A percentile compares a stretch with the other conserved stretches of the same genome.
phyloP scores from a whole-genome alignment of 2,888 invertebrate species.

The Syritta pipiens region DNA sequence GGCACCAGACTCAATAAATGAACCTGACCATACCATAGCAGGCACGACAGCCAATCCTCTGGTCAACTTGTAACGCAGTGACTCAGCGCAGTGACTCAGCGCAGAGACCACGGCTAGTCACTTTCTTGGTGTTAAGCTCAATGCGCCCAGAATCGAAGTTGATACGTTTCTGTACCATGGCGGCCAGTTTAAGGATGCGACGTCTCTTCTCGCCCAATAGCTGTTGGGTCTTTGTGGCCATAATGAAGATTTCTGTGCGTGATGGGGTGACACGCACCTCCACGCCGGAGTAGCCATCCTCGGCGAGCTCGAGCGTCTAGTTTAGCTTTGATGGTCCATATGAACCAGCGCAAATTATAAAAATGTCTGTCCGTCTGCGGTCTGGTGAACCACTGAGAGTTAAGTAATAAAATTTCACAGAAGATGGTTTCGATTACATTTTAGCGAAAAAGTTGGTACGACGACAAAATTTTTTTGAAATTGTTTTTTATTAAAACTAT shows the following conservation, averaged over 20 bases:
- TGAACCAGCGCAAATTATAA: too few species aligned
- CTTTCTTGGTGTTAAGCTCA: slow-evolving; percentile 99
- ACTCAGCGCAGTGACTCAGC: slow-evolving; percentile 99
- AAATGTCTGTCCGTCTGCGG: too few species aligned
- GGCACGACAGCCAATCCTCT: slow-evolving; percentile 93
- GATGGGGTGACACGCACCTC: slow-evolving; percentile 97
- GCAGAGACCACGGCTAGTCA: slow-evolving; percentile 97
- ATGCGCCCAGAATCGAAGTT: slow-evolving; percentile 97
- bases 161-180: slow-evolving; percentile 98
- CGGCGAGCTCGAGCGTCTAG: slow-evolving; percentile 97
- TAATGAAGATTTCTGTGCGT: slow-evolving; percentile 97
- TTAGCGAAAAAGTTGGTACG: too few species aligned
- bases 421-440: too few species aligned
- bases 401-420: too few species aligned
- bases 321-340: too few species aligned
- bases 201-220: slow-evolving; percentile 99
- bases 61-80: slow-evolving; percentile 98
- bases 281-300: slow-evolving; percentile 99
- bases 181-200: slow-evolving; percentile 97
- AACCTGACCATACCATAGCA: slow-evolving; percentile 99
- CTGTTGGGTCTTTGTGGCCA: slow-evolving; percentile 97
- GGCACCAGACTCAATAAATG: slow-evolving; percentile 98
- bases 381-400: too few species aligned
- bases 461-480: too few species aligned
- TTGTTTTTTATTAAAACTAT: too few species aligned